Evolutionary conservation across 2,113 vertebrate species (phyloP).

Genomic region (Orthochromis indermauri): DNA sequence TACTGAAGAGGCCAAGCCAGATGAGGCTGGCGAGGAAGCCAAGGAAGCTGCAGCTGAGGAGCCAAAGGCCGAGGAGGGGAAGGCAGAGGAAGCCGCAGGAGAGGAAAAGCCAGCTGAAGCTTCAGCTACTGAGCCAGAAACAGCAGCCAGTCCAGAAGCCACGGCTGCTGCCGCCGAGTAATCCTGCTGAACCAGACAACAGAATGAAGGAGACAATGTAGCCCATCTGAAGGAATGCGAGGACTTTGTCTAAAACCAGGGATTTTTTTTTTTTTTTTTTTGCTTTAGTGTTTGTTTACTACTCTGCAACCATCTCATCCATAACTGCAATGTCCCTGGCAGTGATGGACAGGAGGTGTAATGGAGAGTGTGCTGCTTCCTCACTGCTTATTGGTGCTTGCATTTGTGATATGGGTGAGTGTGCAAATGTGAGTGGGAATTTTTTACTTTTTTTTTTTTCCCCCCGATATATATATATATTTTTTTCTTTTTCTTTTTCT

Average conservation of each 20-base stretch:
- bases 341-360: slow-evolving; percentile 48
- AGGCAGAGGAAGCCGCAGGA: slow-evolving; percentile 52
- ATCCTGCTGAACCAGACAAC: slow-evolving; percentile 42
- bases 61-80: slow-evolving; percentile 59
- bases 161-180: slow-evolving; percentile 75
- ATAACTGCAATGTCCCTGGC: slow-evolving; percentile 56
- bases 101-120: slow-evolving; percentile 73
- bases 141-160: slow-evolving; percentile 80
- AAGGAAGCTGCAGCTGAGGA: slow-evolving; percentile 44
- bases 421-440: slow-evolving; percentile 45
- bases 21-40: slow-evolving; percentile 29
- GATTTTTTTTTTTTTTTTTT: slow-evolving; percentile 46
- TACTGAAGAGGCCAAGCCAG: slow-evolving; percentile 44
- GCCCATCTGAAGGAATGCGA: slow-evolving; percentile 86
- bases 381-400: slow-evolving; percentile 59
- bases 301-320: slow-evolving; percentile 64
- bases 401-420: slow-evolving; percentile 51
- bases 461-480: too few relatives aligned
- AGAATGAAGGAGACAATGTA: slow-evolving; percentile 53
- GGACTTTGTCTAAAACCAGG: slow-evolving; percentile 89
- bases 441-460: background rate
- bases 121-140: slow-evolving; percentile 65
- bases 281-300: slow-evolving; percentile 51
- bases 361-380: slow-evolving; percentile 30
- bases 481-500: background rate